Percentiles rank a stretch among this genome's conserved stretches.
phyloP scores from a whole-genome alignment of 2,113 vertebrate genomes.

The Etheostoma cragini region DNA sequence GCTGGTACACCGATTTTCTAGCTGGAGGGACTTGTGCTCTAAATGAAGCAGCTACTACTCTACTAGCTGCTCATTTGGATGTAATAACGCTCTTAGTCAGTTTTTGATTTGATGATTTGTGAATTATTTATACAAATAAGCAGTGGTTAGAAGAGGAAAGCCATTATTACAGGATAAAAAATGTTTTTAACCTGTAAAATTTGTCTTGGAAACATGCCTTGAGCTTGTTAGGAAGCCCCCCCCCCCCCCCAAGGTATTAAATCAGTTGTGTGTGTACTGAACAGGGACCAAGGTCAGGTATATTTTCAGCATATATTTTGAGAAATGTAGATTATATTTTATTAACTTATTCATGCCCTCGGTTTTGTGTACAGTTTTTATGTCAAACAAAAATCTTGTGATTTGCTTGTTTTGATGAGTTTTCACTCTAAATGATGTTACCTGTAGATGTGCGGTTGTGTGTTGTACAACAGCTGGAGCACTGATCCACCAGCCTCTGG shows the following conservation, averaged over 20 bases:
- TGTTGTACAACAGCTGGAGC: slow-evolving; percentile 31
- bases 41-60: not conserved
- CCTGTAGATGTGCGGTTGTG: slow-evolving; percentile 36
- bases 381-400: slow-evolving; percentile 62
- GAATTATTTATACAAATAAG: not conserved
- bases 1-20: not conserved
- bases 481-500: slow-evolving; percentile 29
- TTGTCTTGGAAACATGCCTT: slow-evolving; percentile 39
- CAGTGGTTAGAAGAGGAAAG: slow-evolving; percentile 30
- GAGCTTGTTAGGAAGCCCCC: slow-evolving; percentile 43
- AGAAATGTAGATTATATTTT: slow-evolving; percentile 85
- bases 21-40: not conserved
- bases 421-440: slow-evolving; percentile 70
- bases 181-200: not conserved
- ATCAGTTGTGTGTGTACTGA: slow-evolving; percentile 65
- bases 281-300: slow-evolving; percentile 83
- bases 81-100: not conserved
- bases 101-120: slow-evolving; percentile 18
- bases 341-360: slow-evolving; percentile 84
- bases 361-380: slow-evolving; percentile 65
- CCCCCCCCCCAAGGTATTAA: slow-evolving; percentile 25
- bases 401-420: slow-evolving; percentile 64
- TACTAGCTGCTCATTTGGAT: slow-evolving; percentile 15
- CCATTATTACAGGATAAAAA: slow-evolving; percentile 7
- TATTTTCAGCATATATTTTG: slow-evolving; percentile 80